These are phyloP conservation scores for Trichogramma pretiosum DNA, from an alignment of 1,140 invertebrate genomes.

Conservation along the genomic window DNA sequence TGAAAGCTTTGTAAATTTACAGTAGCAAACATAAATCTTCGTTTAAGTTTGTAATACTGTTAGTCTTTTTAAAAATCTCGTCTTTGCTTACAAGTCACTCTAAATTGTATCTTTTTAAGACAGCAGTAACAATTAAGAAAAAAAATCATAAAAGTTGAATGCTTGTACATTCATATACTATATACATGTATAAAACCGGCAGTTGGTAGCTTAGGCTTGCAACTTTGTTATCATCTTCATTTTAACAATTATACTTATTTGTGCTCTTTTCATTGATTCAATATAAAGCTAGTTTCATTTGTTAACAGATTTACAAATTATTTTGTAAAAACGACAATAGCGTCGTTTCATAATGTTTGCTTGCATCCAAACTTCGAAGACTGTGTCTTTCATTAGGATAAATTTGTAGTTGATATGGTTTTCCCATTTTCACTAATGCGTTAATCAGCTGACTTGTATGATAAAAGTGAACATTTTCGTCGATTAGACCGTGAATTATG, in stretches of 20 bases:
- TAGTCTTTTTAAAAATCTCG: conserved; percentile 20
- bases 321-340: conserved; percentile 87
- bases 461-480: conserved; percentile 99
- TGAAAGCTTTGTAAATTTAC: conserved; percentile 2
- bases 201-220: conserved; percentile 21
- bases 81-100: conserved; percentile 11
- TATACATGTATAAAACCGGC: conserved; percentile 33
- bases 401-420: conserved; percentile 83
- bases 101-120: conserved; percentile 4
- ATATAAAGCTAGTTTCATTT: too few relatives aligned
- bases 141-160: conserved; percentile 10
- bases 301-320: conserved; percentile 63
- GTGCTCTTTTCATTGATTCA: too few relatives aligned
- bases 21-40: conserved; percentile 10
- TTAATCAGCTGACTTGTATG: conserved; percentile 89
- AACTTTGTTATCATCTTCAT: conserved; percentile 8
- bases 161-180: conserved; percentile 21
- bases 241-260: too few relatives aligned
- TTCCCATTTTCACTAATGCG: conserved; percentile 81
- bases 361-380: conserved; percentile 81
- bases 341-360: conserved; percentile 92
- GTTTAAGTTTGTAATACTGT: conserved; percentile 18
- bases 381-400: conserved; percentile 94
- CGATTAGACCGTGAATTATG: conserved; percentile 96
- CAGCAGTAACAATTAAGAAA: conserved; percentile 1